Evolutionary conservation across 2,113 vertebrate genomes (phyloP), one percentile per base, ranked within the genome.

Genomic region (Carassius auratus): DNA sequence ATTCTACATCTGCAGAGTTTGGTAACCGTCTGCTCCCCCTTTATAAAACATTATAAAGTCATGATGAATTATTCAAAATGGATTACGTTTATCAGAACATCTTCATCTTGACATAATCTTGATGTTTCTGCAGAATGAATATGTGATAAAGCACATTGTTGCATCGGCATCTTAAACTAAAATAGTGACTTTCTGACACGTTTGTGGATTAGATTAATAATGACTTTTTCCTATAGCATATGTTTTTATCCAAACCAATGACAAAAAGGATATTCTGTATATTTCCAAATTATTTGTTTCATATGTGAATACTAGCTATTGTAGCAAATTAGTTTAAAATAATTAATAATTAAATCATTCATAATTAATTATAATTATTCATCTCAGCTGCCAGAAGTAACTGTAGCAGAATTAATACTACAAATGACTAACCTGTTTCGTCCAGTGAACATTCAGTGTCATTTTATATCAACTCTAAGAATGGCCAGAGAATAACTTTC

Each of bases 1-100:
- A 59, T 66, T n/a, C n/a, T n/a, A n/a, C 79, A 73, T 80, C 76
- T 48, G 21, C 33, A 33, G 38, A 59, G 81, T 74, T 80, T 84
- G 23, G 19, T 52, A 84, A 84, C 45, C 30, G 8, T 69, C 52
- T 1, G 9, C 23, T 78, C 75, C 52, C 50, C n/a, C 17, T 77
- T 73, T 83, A 83, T 6, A n/a, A 19, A 33, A 69, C 33, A 69
- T 30, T 30, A 30, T 30, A 30, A 30, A 30, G 61, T 23, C 15
- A 5, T 48, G 9, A 74, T 45, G n/a, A 69, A 88, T 55, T 45
- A 64, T 2, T 23, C 21, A 12, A 59, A n/a, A 15, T 8, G 13
- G 13, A 10, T 42, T 62, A 5, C n/a, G 21, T 4, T 62, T 79
- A 10, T n/a, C n/a, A 23, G 10, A 38, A 38, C 77, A 17, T 62